Percentiles rank a stretch among this genome's conserved stretches.
phyloP scores from a whole-genome alignment of 2,888 invertebrate genomes.

The Drosophila nr. medialis region DNA sequence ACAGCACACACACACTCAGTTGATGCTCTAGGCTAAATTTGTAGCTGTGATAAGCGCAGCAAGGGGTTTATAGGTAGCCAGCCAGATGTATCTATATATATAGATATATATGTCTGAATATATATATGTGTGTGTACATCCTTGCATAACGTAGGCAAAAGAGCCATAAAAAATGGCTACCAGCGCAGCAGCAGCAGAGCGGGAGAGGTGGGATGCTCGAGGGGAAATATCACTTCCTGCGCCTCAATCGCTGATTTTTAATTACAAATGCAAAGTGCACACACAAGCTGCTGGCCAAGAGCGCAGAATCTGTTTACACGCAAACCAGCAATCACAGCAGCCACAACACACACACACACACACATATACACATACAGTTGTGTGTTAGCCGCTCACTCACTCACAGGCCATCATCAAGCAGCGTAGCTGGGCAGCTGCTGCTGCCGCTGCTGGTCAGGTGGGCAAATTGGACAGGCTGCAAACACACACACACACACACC shows the following conservation, averaged over 20 bases:
- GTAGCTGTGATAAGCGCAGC: slow-evolving; percentile 65
- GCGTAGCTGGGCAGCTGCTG: slow-evolving; percentile 37
- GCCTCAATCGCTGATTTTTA: slow-evolving; percentile 76
- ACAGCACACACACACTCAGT: slow-evolving; percentile 8
- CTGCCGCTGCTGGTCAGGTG: slow-evolving; percentile 64
- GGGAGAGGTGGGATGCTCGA: neutral
- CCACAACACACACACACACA: neutral
- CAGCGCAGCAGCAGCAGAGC: slow-evolving; percentile 22
- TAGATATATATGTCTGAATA: too few species aligned
- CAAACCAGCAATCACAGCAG: slow-evolving; percentile 69
- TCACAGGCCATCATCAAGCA: slow-evolving; percentile 68
- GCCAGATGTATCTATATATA: neutral
- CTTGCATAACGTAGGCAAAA: slow-evolving; percentile 66
- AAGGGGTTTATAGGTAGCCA: slow-evolving; percentile 9
- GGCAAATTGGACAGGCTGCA: slow-evolving; percentile 51
- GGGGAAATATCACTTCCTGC: slow-evolving; percentile 66
- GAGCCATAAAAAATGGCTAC: slow-evolving; percentile 44
- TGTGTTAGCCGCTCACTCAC: slow-evolving; percentile 45
- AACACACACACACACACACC: neutral
- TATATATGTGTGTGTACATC: slow-evolving; percentile 38
- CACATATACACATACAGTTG: slow-evolving; percentile 3
- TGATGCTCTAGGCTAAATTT: slow-evolving; percentile 73
- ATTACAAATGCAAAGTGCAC: slow-evolving; percentile 77
- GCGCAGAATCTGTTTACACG: slow-evolving; percentile 72
- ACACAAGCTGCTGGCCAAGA: slow-evolving; percentile 29